phyloP scores from a whole-genome alignment of 2,888 invertebrate species.

The Peribatodes rhomboidaria region DNA sequence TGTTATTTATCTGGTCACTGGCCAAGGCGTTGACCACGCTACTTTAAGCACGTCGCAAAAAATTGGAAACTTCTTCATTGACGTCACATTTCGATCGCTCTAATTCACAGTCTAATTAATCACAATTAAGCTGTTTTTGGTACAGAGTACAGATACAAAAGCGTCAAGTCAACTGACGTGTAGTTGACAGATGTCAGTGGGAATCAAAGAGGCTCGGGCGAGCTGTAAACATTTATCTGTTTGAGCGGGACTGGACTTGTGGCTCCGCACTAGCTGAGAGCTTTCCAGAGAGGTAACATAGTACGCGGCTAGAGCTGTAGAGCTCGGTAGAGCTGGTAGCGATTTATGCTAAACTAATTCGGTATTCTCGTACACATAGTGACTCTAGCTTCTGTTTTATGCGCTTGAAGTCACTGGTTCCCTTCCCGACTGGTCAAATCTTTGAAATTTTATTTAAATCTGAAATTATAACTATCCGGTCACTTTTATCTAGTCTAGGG shows the following conservation, averaged over 20 bases:
- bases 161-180: constrained; percentile 24
- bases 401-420: background rate
- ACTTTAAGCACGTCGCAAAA: constrained; percentile 34
- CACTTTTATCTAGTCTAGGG: too few relatives aligned
- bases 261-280: background rate
- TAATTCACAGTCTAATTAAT: constrained; percentile 28
- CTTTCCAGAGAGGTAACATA: background rate
- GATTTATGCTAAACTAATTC: background rate
- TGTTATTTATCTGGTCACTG: constrained; percentile 78
- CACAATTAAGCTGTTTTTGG: constrained; percentile 32
- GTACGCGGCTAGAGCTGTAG: background rate
- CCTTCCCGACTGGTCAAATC: background rate
- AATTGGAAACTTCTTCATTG: constrained; percentile 33
- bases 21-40: constrained; percentile 63
- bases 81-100: constrained; percentile 29
- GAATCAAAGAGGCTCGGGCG: constrained; percentile 40
- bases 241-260: constrained; percentile 21
- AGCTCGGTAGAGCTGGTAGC: background rate
- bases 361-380: background rate
- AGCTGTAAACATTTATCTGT: constrained; percentile 39
- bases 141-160: constrained; percentile 25
- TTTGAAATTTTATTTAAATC: background rate
- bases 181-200: constrained; percentile 43
- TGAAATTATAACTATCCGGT: background rate
- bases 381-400: background rate